These are phyloP conservation scores for Gymnorhina tibicen DNA, from an alignment of 2,113 vertebrate genomes.

Conservation along the genomic window DNA sequence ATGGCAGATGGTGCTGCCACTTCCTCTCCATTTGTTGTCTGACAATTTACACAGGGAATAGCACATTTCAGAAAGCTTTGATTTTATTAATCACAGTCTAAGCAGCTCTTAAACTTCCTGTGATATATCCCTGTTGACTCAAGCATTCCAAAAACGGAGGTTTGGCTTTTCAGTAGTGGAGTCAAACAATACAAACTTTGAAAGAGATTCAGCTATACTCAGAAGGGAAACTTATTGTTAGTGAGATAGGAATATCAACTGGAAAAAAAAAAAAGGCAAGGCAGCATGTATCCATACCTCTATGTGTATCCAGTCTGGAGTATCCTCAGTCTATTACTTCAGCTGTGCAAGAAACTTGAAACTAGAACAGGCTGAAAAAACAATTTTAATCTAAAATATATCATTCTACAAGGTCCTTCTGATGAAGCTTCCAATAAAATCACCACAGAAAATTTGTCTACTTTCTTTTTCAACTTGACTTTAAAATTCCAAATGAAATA, in stretches of 20 bases:
- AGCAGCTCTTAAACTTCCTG: neutral
- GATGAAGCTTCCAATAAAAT: too few species aligned
- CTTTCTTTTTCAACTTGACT: too few species aligned
- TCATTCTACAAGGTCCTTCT: neutral
- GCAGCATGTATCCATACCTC: accelerated
- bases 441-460: too few species aligned
- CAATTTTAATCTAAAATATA: neutral
- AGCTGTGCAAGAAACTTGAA: neutral
- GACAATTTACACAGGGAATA: neutral
- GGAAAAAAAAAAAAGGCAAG: neutral
- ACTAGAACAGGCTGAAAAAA: neutral
- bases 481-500: too few species aligned
- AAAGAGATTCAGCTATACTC: neutral
- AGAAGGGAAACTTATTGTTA: neutral
- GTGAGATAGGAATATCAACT: neutral
- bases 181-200: neutral
- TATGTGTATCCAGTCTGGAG: neutral
- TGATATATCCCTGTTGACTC: neutral
- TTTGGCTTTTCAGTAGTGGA: neutral
- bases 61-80: neutral
- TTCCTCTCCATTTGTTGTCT: neutral
- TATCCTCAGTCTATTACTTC: neutral
- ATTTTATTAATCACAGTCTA: neutral
- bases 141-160: neutral
- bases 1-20: neutral